A percentile compares a stretch with the other conserved stretches of the same genome.
Evolutionary conservation across 2,113 vertebrate genomes (phyloP).

Genomic region (Anarrhichthys ocellatus): DNA sequence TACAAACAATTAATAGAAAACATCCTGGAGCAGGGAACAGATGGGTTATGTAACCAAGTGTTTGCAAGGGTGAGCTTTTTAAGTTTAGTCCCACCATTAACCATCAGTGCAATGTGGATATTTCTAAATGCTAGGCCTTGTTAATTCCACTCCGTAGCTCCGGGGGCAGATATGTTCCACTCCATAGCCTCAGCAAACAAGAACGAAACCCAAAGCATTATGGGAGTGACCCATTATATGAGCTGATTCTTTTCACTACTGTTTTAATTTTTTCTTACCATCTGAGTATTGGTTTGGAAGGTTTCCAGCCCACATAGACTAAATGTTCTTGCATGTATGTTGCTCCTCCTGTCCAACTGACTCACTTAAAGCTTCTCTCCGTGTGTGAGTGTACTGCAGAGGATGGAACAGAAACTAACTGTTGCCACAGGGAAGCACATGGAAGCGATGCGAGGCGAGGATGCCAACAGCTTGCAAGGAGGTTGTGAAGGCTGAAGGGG

Average conservation of each 20-base stretch:
- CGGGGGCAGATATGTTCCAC: conserved; percentile 30
- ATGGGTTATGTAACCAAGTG: conserved; percentile 51
- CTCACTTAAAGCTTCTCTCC: conserved; percentile 28
- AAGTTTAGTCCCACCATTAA: conserved; percentile 40
- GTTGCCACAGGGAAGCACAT: conserved; percentile 27
- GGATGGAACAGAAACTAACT: conserved; percentile 27
- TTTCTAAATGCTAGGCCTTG: conserved; percentile 38
- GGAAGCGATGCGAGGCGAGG: neutral
- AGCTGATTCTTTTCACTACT: conserved; percentile 26
- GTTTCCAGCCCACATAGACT: conserved; percentile 20
- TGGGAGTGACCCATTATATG: neutral
- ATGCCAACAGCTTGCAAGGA: conserved; percentile 44
- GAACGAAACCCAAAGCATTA: neutral
- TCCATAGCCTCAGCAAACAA: neutral
- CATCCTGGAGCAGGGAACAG: conserved; percentile 47
- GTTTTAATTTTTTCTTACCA: conserved; percentile 4
- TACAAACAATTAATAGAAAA: conserved; percentile 58
- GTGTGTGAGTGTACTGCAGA: conserved; percentile 34
- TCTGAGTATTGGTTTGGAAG: conserved; percentile 24
- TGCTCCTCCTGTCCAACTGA: conserved; percentile 39
- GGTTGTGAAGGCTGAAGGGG: conserved; percentile 31
- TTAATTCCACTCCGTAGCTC: conserved; percentile 38
- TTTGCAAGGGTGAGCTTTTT: conserved; percentile 29
- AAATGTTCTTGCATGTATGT: conserved; percentile 31
- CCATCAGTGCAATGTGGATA: conserved; percentile 34